Conservation (phyloP, 2,797 vertebrate species). For the Hephaestus fuliginosus region DNA sequence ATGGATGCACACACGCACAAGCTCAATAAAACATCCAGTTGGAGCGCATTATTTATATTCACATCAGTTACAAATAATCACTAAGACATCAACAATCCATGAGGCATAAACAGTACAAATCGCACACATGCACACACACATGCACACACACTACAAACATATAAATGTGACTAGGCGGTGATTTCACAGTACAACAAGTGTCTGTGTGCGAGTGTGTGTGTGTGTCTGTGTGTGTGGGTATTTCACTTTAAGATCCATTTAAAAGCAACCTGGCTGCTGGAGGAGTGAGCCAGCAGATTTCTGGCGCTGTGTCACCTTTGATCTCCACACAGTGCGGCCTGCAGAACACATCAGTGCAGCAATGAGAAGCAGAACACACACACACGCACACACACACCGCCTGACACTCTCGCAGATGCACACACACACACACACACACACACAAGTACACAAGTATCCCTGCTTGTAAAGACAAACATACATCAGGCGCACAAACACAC, state of each 20-base stretch:
- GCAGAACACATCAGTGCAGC: slow-evolving; percentile 59
- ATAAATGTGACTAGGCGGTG: slow-evolving; percentile 5
- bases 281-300: slow-evolving; percentile 71
- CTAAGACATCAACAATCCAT: slow-evolving; percentile 58
- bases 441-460: slow-evolving; percentile 13
- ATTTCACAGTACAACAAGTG: slow-evolving; percentile 51
- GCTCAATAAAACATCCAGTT: slow-evolving; percentile 46
- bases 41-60: slow-evolving; percentile 44
- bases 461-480: slow-evolving; percentile 47
- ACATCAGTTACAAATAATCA: slow-evolving; percentile 62
- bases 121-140: not conserved
- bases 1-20: slow-evolving; percentile 40
- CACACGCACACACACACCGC: not conserved
- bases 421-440: not conserved
- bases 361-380: slow-evolving; percentile 57
- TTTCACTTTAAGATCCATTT: slow-evolving; percentile 66
- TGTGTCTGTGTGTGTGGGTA: slow-evolving; percentile 11
- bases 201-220: slow-evolving; percentile 10
- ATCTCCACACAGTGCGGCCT: slow-evolving; percentile 58
- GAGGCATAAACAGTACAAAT: slow-evolving; percentile 44
- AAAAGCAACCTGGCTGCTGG: slow-evolving; percentile 54
- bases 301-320: slow-evolving; percentile 66
- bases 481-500: not conserved
- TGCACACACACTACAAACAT: slow-evolving; percentile 15
- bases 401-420: slow-evolving; percentile 11